phyloP scores from a whole-genome alignment of 1,140 invertebrate genomes.

The Conus betulinus region DNA sequence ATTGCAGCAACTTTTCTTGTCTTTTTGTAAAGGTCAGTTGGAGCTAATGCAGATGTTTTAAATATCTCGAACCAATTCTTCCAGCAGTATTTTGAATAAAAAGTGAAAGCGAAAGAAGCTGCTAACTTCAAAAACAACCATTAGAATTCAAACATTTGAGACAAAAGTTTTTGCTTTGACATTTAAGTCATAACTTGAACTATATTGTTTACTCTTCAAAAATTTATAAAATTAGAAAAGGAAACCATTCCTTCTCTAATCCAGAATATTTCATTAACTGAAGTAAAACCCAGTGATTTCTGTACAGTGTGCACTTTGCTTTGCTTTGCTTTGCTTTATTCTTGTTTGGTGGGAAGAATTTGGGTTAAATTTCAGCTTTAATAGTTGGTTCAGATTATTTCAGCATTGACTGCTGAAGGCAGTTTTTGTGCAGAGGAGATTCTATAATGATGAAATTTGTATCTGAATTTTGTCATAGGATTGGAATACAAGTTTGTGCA shows the following conservation, averaged over 20 bases:
- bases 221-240: not conserved
- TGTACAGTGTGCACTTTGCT: not conserved
- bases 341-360: slow-evolving; percentile 12
- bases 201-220: no score
- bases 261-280: not conserved
- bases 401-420: not conserved
- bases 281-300: not conserved
- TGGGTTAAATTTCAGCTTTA: slow-evolving; percentile 6
- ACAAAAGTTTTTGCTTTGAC: not conserved
- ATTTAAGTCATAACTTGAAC: no score
- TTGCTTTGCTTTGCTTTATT: slow-evolving; percentile 21
- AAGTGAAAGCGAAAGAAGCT: not conserved
- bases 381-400: slow-evolving; percentile 1
- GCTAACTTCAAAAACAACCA: not conserved
- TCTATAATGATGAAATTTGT: not conserved
- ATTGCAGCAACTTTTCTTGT: not conserved
- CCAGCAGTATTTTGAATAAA: slow-evolving; percentile 12
- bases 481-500: not conserved
- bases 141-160: not conserved
- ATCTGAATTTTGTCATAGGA: no score
- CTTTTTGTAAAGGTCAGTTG: not conserved
- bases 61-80: slow-evolving; percentile 1
- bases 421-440: not conserved
- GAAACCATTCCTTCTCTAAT: not conserved
- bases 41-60: slow-evolving; percentile 5